phyloP scores from a whole-genome alignment of 2,888 invertebrate genomes.

The Papilio demoleus region DNA sequence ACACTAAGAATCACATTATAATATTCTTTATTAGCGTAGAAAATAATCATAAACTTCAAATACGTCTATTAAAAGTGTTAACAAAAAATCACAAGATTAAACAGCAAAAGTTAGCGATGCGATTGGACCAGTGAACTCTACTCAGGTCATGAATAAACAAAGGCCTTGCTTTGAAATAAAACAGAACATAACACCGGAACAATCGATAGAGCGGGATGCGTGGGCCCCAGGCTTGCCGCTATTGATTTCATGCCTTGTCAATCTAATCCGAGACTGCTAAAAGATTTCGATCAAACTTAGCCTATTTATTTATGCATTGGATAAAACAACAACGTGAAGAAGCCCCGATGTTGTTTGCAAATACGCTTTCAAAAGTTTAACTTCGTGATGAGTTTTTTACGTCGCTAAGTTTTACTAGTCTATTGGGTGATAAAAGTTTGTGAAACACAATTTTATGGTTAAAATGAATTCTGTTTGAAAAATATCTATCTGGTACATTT shows the following conservation, averaged over 20 bases:
- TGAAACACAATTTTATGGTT: constrained; percentile 1
- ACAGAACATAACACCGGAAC: constrained; percentile 38
- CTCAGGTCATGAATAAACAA: constrained; percentile 59
- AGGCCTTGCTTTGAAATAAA: constrained; percentile 57
- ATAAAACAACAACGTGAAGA: constrained; percentile 1
- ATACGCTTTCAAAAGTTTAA: constrained; percentile 20
- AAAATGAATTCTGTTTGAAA: background rate
- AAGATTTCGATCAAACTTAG: constrained; percentile 50
- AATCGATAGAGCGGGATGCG: constrained; percentile 54
- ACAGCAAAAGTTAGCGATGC: constrained; percentile 10
- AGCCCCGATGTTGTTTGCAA: constrained; percentile 8
- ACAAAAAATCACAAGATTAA: background rate
- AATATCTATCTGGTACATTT: background rate
- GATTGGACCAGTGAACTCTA: constrained; percentile 20
- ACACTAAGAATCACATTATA: background rate
- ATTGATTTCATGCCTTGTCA: constrained; percentile 62
- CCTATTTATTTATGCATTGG: constrained; percentile 31
- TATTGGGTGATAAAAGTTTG: constrained; percentile 17
- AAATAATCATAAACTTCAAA: background rate
- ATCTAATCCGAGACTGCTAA: constrained; percentile 55
- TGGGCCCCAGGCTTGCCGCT: constrained; percentile 48
- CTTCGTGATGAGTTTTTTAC: constrained; percentile 15
- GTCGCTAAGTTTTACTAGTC: constrained; percentile 2
- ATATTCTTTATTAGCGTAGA: background rate
- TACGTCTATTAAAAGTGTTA: constrained; percentile 6